Evolutionary conservation across 1,140 invertebrate species (phyloP).

Genomic region (Hypsibius dujardini): DNA sequence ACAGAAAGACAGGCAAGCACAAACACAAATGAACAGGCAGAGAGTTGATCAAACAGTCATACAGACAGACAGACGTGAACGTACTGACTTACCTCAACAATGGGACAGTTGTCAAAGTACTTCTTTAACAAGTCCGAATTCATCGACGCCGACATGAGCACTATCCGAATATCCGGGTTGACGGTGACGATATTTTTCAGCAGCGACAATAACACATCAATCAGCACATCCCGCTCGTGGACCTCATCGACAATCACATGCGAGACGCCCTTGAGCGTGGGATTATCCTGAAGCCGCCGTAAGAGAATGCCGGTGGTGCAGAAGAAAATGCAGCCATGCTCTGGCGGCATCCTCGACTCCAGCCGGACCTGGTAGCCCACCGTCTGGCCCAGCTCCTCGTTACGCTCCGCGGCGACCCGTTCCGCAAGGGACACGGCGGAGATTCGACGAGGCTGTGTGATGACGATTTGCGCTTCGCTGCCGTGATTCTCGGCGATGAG

Average conservation of each 20-base stretch:
- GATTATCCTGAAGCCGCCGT: slow-evolving; percentile 56
- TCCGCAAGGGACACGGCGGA: slow-evolving; percentile 67
- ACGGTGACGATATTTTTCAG: slow-evolving; percentile 54
- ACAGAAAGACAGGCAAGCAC: too few relatives aligned
- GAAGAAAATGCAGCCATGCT: slow-evolving; percentile 35
- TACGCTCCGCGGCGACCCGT: slow-evolving; percentile 62
- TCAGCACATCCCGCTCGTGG: slow-evolving; percentile 76
- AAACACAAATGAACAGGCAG: too few relatives aligned
- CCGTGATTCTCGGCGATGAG: slow-evolving; percentile 34
- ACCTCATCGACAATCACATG: slow-evolving; percentile 82
- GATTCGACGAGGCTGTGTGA: slow-evolving; percentile 75
- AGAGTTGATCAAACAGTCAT: too few relatives aligned
- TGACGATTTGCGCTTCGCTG: slow-evolving; percentile 62
- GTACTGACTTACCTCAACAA: slow-evolving; percentile 41
- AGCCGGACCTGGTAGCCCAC: slow-evolving; percentile 85
- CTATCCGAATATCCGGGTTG: slow-evolving; percentile 52
- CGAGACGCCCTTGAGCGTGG: slow-evolving; percentile 47
- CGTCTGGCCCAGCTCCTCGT: slow-evolving; percentile 62
- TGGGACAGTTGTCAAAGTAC: slow-evolving; percentile 66
- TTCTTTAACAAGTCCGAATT: slow-evolving; percentile 57
- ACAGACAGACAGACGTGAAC: too few relatives aligned
- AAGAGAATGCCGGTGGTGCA: slow-evolving; percentile 78
- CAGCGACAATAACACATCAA: slow-evolving; percentile 75
- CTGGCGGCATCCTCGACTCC: slow-evolving; percentile 35
- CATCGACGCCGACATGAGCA: slow-evolving; percentile 88